Conservation (phyloP, 2,113 vertebrate species). For the Jaculus jaculus region DNA sequence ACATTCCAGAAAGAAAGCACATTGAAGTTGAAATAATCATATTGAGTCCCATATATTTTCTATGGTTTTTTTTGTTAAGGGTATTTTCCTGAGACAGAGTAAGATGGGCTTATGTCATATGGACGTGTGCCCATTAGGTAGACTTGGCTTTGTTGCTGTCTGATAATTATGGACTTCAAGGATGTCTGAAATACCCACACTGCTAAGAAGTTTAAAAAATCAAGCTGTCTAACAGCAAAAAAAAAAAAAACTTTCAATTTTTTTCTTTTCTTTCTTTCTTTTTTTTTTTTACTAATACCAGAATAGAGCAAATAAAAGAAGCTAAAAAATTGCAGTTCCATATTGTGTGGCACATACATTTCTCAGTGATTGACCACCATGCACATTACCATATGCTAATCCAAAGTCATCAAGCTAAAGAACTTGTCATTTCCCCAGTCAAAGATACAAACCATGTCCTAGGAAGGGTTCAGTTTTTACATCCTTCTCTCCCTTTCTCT, state of each 20-base stretch:
- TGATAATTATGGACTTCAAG: background rate
- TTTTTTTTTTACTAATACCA: background rate
- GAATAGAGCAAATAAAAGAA: background rate
- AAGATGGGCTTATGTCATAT: background rate
- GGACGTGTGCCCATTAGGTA: background rate
- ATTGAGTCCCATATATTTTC: constrained; percentile 30
- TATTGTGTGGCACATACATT: rapidly evolving
- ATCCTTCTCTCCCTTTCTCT: background rate
- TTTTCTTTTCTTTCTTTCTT: no score
- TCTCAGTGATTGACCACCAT: background rate
- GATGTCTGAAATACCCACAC: background rate
- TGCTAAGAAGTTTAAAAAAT: background rate
- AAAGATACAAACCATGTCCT: background rate
- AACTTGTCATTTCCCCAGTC: background rate
- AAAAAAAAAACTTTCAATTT: no score
- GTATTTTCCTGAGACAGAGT: background rate
- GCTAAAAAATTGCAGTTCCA: background rate
- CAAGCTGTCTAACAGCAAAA: background rate
- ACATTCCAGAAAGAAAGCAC: constrained; percentile 53
- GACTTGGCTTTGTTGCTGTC: background rate
- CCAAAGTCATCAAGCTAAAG: background rate
- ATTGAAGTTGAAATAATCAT: constrained; percentile 55
- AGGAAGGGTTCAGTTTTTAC: background rate
- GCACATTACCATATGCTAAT: background rate
- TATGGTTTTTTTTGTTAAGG: constrained; percentile 11